phyloP scores from a whole-genome alignment of 2,113 vertebrate genomes.

The Gadus macrocephalus region DNA sequence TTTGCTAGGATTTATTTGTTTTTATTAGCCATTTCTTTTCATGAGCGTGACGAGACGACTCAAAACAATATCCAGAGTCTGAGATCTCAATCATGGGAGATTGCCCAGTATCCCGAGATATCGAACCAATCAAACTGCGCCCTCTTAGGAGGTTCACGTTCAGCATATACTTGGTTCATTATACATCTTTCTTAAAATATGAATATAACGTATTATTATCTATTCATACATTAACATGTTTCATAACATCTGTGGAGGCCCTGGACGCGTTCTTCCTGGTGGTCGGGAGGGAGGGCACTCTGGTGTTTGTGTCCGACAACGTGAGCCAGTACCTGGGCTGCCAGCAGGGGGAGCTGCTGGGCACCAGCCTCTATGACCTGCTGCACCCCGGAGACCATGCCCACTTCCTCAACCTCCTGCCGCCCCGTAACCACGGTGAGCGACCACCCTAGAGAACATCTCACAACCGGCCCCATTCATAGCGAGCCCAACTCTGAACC shows the following conservation, averaged over 20 bases:
- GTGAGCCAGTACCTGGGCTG: constrained; percentile 95
- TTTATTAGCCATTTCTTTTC: too few species aligned
- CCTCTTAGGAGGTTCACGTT: too few species aligned
- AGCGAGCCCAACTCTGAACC: too few species aligned
- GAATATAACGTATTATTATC: neutral
- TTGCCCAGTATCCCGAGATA: too few species aligned
- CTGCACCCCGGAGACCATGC: constrained; percentile 94
- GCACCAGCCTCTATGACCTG: constrained; percentile 94
- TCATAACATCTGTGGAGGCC: constrained; percentile 69
- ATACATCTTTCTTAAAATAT: neutral
- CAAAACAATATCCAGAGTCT: too few species aligned
- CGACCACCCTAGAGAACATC: neutral
- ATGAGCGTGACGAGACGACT: too few species aligned
- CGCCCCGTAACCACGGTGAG: constrained; percentile 94
- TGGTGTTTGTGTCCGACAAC: constrained; percentile 98
- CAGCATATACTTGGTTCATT: too few species aligned
- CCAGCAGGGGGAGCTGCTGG: constrained; percentile 98
- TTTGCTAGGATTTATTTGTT: too few species aligned
- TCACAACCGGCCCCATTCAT: too few species aligned
- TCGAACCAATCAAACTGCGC: too few species aligned
- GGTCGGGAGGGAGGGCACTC: constrained; percentile 94
- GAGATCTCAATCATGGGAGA: too few species aligned
- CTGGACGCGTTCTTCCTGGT: constrained; percentile 98
- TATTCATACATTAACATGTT: neutral
- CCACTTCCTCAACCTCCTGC: constrained; percentile 95